Evolutionary conservation across 2,113 vertebrate species (phyloP).

Genomic region (Zeus faber): DNA sequence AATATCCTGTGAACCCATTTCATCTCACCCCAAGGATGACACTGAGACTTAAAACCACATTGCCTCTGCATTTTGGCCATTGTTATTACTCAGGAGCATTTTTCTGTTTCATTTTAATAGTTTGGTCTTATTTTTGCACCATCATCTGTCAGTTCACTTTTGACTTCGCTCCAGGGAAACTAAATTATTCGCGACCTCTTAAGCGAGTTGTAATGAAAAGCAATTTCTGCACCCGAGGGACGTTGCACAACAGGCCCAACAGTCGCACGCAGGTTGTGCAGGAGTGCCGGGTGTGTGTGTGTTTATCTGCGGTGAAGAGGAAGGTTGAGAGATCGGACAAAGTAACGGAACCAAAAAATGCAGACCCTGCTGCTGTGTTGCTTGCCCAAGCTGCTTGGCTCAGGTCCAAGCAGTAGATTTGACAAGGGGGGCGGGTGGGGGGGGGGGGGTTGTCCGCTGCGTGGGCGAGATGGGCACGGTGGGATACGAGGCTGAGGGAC

Average conservation of each 20-base stretch:
- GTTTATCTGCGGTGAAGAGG: not conserved
- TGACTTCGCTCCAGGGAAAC: slow-evolving; percentile 17
- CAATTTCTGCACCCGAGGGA: not conserved
- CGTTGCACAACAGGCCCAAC: not conserved
- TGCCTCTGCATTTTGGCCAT: too few relatives aligned
- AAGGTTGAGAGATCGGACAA: slow-evolving; percentile 9
- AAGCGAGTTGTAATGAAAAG: too few relatives aligned
- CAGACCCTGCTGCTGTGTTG: slow-evolving; percentile 16
- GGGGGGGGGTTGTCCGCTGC: not conserved
- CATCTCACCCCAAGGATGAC: too few relatives aligned
- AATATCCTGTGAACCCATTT: too few relatives aligned
- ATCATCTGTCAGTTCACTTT: too few relatives aligned
- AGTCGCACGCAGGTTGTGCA: slow-evolving; percentile 8
- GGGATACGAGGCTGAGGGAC: slow-evolving; percentile 53
- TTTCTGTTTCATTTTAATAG: too few relatives aligned
- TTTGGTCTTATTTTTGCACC: too few relatives aligned
- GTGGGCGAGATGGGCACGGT: slow-evolving; percentile 59
- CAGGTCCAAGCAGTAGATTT: slow-evolving; percentile 56
- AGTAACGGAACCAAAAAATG: slow-evolving; percentile 20
- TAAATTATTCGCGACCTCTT: not conserved
- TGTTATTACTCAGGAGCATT: too few relatives aligned
- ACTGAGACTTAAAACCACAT: too few relatives aligned
- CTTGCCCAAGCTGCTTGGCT: slow-evolving; percentile 51
- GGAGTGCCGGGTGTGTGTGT: not conserved
- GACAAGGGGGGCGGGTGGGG: slow-evolving; percentile 24